Base-by-base conservation (phyloP, 2,888 invertebrate genomes). In the Hemicrepidius hirtus region DNA sequence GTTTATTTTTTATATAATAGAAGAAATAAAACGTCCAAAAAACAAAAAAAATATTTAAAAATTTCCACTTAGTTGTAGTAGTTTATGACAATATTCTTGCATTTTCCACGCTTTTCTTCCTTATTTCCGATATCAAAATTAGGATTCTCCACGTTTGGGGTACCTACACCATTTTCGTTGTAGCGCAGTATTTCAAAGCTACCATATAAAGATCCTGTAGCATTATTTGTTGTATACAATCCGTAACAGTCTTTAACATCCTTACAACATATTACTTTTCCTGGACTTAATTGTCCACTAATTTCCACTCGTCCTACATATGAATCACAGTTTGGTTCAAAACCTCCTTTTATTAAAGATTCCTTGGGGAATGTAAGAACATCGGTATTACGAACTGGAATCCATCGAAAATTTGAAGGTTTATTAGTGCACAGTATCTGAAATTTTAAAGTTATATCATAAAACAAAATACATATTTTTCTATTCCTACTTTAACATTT, bases 241-340 rank as follows among this genome's bases (percentile, higher is more conserved):
- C 50, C 50, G 13, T 50, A 50, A n/a, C 50, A 50, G 10, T 28
- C n/a, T 6, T 1, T 12, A 0, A 12, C 24, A 5, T 10, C 50
- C 9, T 24, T 1, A 24, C 50, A 50, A 28, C 50, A 50, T 10
- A 50, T 24, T 7, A 50, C 50, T n/a, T 50, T 50, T 50, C 50
- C 50, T 10, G 20, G 7, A 21, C 12, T 21, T 12, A 12, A 10
- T n/a, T 21, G 24, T 28, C 20, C 20, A 4, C 12, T 50, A 18
- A 7, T 50, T 13, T 28, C 1, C n/a, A n/a, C n/a, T n/a, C 50
- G 50, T n/a, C 50, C 50, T 13, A 50, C 1, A 12, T 50, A 50
- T 9, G 50, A 18, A 12, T 24, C 2, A 28, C 50, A 50, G 3
- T 50, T 50, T 10, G 21, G 20, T 28, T 50, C 50, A 13, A 21